A percentile compares a stretch with the other conserved stretches of the same genome.
Evolutionary conservation across 2,888 invertebrate species (phyloP).

Genomic region (Lycaena phlaeas): DNA sequence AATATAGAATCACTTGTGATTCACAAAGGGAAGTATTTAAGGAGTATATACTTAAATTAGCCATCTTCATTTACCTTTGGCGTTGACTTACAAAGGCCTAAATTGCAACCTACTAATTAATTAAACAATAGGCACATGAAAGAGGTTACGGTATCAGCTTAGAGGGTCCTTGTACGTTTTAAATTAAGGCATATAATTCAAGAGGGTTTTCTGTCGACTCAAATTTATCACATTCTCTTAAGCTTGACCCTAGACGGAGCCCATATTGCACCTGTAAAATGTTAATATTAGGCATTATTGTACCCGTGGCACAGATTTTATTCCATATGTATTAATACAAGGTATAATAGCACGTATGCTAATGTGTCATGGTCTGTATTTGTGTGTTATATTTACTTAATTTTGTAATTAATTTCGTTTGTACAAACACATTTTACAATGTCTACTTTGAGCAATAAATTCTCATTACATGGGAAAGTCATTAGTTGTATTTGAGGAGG

Average conservation of each 20-base stretch:
- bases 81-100: slow-evolving; percentile 12
- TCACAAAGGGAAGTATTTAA: too few species aligned
- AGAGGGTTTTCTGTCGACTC: slow-evolving; percentile 8
- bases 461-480: slow-evolving; percentile 11
- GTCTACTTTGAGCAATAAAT: slow-evolving; percentile 11
- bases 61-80: background rate
- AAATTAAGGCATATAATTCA: slow-evolving; percentile 28
- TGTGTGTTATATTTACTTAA: slow-evolving; percentile 2
- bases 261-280: slow-evolving; percentile 12
- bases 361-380: background rate
- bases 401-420: slow-evolving; percentile 1
- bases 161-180: slow-evolving; percentile 24
- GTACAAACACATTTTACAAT: slow-evolving; percentile 6
- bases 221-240: slow-evolving; percentile 10
- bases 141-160: slow-evolving; percentile 19
- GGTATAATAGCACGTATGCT: slow-evolving; percentile 2
- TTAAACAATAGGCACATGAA: slow-evolving; percentile 35
- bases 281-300: slow-evolving; percentile 4
- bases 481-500: slow-evolving; percentile 9
- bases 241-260: slow-evolving; percentile 13
- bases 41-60: too few species aligned
- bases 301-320: slow-evolving; percentile 4
- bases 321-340: background rate
- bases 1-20: too few species aligned
- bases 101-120: slow-evolving; percentile 33